Percentiles rank a stretch among this genome's conserved stretches.
Evolutionary conservation across 2,888 invertebrate genomes (phyloP).

Genomic region (Drosophila ezoana): DNA sequence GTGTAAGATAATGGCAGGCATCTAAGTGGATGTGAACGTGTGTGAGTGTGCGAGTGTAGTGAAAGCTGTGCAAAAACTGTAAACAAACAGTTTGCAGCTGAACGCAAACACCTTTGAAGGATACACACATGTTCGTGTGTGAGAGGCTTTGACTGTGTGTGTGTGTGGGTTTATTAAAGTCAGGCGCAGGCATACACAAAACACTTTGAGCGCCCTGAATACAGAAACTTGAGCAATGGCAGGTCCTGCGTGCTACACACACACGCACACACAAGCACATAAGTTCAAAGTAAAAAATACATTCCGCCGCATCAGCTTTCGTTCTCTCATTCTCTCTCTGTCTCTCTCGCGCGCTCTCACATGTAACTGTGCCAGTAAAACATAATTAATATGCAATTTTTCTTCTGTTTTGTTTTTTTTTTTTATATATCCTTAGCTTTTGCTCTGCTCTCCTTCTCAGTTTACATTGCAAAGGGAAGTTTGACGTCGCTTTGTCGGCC

Average conservation of each 20-base stretch:
- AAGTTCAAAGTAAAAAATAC: constrained; percentile 67
- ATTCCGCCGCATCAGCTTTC: constrained; percentile 12
- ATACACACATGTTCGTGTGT: constrained; percentile 47
- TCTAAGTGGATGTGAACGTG: constrained; percentile 18
- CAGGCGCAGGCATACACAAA: constrained; percentile 50
- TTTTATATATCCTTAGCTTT: constrained; percentile 66
- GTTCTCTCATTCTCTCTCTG: background rate
- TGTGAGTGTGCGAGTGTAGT: constrained; percentile 35
- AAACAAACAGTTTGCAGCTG: constrained; percentile 77
- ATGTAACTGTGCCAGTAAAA: constrained; percentile 78
- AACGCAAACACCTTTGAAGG: constrained; percentile 78
- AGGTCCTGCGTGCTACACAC: constrained; percentile 1
- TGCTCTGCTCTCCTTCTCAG: constrained; percentile 39
- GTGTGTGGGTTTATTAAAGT: constrained; percentile 63
- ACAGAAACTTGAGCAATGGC: constrained; percentile 55
- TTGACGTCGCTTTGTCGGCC: constrained; percentile 64
- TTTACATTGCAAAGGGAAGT: constrained; percentile 50
- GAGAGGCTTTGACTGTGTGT: constrained; percentile 23
- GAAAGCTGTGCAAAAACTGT: constrained; percentile 79
- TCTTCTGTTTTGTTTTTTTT: constrained; percentile 45
- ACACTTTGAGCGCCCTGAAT: constrained; percentile 76
- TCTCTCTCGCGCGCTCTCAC: constrained; percentile 28
- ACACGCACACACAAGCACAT: background rate
- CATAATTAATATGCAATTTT: constrained; percentile 79
- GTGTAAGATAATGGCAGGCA: constrained; percentile 72